phyloP scores from a whole-genome alignment of 1,140 invertebrate genomes.

The Theocolax elegans region DNA sequence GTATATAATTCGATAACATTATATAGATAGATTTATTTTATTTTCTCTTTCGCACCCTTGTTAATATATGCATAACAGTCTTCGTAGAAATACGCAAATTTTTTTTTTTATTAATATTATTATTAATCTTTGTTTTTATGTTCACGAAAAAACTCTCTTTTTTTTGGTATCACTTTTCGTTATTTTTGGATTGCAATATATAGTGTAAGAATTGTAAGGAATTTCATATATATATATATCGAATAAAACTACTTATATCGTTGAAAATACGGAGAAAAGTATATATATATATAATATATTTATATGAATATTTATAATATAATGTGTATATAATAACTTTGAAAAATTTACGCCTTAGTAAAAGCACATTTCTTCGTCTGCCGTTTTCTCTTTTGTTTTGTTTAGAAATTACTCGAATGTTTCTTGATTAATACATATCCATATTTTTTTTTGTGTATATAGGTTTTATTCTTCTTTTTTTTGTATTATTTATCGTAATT shows the following conservation, averaged over 20 bases:
- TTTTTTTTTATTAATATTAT: too few species aligned
- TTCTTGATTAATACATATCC: conserved; percentile 26
- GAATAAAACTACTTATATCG: conserved; percentile 31
- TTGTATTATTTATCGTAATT: conserved; percentile 32
- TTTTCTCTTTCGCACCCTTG: too few species aligned
- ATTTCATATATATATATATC: conserved; percentile 35
- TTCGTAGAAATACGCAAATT: conserved; percentile 36
- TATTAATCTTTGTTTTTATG: too few species aligned
- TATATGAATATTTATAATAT: too few species aligned
- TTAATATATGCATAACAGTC: conserved; percentile 40
- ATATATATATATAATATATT: neutral
- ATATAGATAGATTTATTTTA: conserved; percentile 41
- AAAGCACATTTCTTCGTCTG: conserved; percentile 25
- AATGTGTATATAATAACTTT: too few species aligned
- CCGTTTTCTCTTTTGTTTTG: neutral
- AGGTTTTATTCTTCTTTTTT: conserved; percentile 9
- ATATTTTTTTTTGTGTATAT: conserved; percentile 28
- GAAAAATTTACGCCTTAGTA: conserved; percentile 21
- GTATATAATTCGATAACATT: conserved; percentile 40
- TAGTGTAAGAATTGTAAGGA: conserved; percentile 25
- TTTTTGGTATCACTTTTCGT: conserved; percentile 21
- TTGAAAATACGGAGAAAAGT: conserved; percentile 13
- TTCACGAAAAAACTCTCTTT: conserved; percentile 34
- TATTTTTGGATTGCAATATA: conserved; percentile 21
- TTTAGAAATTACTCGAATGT: conserved; percentile 23